Base-by-base conservation (phyloP, 2,888 invertebrate genomes). In the Agrochola lota region DNA sequence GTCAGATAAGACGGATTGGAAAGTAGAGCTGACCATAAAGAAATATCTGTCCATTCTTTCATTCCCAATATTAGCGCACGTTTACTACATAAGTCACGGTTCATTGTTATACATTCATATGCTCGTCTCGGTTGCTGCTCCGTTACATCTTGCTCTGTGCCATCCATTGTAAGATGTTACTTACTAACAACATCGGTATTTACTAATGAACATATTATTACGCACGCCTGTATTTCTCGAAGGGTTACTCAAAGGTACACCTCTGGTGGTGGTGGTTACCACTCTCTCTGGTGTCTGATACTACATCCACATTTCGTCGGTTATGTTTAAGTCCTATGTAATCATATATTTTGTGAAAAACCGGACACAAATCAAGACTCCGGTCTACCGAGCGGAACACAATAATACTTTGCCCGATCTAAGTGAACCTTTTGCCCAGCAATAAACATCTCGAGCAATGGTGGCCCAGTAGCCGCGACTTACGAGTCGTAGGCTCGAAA, bases 61-160 rank as follows among this genome's bases (percentile, higher is more conserved):
- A 49, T 60, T 59, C 46, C n/a, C 15, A 9, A 15, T 74, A 35
- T 59, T 59, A 57, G 20, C 30, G 8, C 30, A 59, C 23, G 23
- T n/a, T 62, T 15, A 52, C 40, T 9, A 62, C 30, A n/a, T 75
- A 62, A 43, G 4, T 52, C 15, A 52, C 40, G 8, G 62, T 75
- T 62, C 60, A 75, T 52, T 75, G 17, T 60, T 49, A 75, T 59
- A 75, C 60, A 74, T 74, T 74, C 75, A 52, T 75, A 62, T 75
- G 62, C 75, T 52, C 11, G 15, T n/a, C 52, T 75, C 52, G 62
- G 62, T 62, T 52, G 49, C 26, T 30, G 75, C 49, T 75, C 52
- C 76, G 76, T 76, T 62, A 62, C n/a, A 52, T 52, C 30, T 76
- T 60, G 26, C 60, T 76, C 49, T 52, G 40, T 23, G 60, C 40